These are phyloP conservation scores for Octodon degus DNA, from an alignment of 2,113 vertebrate species.

Conservation along the genomic window DNA sequence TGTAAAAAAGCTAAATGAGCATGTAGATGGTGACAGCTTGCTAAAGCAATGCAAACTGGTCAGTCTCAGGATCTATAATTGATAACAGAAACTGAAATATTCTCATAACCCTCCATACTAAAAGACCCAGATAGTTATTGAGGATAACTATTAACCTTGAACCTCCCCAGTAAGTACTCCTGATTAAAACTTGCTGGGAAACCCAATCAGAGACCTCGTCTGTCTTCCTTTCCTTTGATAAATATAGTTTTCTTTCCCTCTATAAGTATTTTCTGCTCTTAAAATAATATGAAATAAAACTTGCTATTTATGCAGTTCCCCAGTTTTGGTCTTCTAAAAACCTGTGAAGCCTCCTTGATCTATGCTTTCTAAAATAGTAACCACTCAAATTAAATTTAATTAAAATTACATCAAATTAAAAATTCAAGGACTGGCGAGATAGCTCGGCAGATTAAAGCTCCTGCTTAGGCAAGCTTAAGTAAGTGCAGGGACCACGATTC, in stretches of 20 bases:
- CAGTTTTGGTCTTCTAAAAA: not conserved
- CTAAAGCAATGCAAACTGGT: not conserved
- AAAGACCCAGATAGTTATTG: not conserved
- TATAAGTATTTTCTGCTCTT: not conserved
- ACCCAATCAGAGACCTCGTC: not conserved
- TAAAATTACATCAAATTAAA: not conserved
- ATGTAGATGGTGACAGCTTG: conserved; percentile 15
- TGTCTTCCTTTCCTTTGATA: not conserved
- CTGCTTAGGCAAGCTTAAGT: too few relatives aligned
- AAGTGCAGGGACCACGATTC: too few relatives aligned
- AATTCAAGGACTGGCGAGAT: too few relatives aligned
- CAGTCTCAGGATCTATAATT: not conserved
- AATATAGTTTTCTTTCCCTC: not conserved
- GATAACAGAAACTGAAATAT: not conserved
- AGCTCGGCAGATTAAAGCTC: too few relatives aligned
- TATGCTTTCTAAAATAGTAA: not conserved
- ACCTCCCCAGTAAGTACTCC: too few relatives aligned
- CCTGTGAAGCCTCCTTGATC: not conserved
- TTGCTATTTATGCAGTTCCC: not conserved
- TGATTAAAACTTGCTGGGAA: not conserved
- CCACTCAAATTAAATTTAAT: not conserved
- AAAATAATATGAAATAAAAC: conserved; percentile 29
- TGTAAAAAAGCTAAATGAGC: not conserved
- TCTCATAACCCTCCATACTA: not conserved
- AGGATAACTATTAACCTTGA: too few relatives aligned